Evolutionary conservation across 2,113 vertebrate genomes (phyloP), one percentile per base, ranked within the genome.

Genomic region (Ophiodon elongatus): DNA sequence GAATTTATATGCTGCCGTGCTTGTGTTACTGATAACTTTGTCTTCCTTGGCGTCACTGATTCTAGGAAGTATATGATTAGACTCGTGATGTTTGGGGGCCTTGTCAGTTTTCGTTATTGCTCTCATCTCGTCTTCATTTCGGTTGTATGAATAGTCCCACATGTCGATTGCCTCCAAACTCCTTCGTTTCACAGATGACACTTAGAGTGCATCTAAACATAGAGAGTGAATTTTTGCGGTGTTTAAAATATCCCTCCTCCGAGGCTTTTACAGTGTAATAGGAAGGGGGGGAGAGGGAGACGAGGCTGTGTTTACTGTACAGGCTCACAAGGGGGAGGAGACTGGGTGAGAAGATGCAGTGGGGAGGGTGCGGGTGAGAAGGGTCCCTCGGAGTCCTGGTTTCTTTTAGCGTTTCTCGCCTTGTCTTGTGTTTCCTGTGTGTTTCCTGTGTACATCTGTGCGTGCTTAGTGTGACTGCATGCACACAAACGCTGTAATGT

Each of bases 91-190:
- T 92, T 92, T 87, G 80, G 50, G 68, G 86, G 86, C 88, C 87
- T 87, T 79, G 85, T 86, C 72, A 81, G 77, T 88, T 92, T 88
- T 88, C 63, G 83, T 91, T 91, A 90, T 88, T 85, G 86, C 86
- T 78, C 86, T 90, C 81, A 76, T 92, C 89, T 87, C 29, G 25
- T 88, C 84, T 90, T 89, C 90, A 92, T 94, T 93, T 92, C 41
- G 31, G 82, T 76, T 57, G 71, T 85, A 73, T 65, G 89, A 92
- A 82, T 82, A 76, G 77, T 83, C 77, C 50, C 71, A 57, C 31
- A 73, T 80, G 82, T 43, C 76, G 74, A 71, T 81, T 76, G 52
- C 77, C 62, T 43, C 78, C 67, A 23, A 10, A 9, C 56, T 17
- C 19, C 14, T 27, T n/a, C 6, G 14, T 72, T 83, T 80, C 73